phyloP scores from a whole-genome alignment of 1,140 invertebrate species.

The Lamellibrachia luymesi region DNA sequence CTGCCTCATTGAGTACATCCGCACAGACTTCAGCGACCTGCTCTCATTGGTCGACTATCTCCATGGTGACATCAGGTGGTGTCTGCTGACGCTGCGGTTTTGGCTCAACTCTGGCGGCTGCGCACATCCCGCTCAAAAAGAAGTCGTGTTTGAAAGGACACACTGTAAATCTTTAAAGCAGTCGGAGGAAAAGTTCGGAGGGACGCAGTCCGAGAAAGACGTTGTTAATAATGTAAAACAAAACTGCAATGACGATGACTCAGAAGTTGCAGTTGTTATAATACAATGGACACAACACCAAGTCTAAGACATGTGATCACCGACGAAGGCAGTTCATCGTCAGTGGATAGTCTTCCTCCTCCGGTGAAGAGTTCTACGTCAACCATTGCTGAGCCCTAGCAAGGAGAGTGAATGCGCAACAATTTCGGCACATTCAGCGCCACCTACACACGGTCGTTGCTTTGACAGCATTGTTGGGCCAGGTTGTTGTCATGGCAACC shows the following conservation, averaged over 20 bases:
- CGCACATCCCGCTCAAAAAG: constrained; percentile 23
- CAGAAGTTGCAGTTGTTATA: neutral
- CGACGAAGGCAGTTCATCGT: neutral
- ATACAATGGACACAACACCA: neutral
- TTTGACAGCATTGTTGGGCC: neutral
- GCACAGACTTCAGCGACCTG: constrained; percentile 35
- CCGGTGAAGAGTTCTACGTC: too few species aligned
- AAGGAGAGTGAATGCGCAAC: neutral
- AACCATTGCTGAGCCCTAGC: neutral
- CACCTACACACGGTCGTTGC: neutral
- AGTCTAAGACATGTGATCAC: neutral
- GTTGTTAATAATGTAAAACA: constrained; percentile 1
- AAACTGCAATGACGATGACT: constrained; percentile 12
- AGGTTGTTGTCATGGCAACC: constrained; percentile 4
- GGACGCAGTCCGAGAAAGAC: neutral
- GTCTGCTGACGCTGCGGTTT: constrained; percentile 41
- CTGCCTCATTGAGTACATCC: constrained; percentile 41
- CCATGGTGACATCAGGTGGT: constrained; percentile 38
- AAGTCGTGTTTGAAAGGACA: neutral
- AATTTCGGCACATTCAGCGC: neutral
- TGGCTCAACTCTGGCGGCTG: constrained; percentile 15
- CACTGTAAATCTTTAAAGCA: neutral
- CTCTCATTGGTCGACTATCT: constrained; percentile 30
- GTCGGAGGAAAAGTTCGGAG: neutral
- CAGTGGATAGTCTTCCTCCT: neutral